Conservation (phyloP, 2,888 invertebrate species). For the Thymelicus acteon region DNA sequence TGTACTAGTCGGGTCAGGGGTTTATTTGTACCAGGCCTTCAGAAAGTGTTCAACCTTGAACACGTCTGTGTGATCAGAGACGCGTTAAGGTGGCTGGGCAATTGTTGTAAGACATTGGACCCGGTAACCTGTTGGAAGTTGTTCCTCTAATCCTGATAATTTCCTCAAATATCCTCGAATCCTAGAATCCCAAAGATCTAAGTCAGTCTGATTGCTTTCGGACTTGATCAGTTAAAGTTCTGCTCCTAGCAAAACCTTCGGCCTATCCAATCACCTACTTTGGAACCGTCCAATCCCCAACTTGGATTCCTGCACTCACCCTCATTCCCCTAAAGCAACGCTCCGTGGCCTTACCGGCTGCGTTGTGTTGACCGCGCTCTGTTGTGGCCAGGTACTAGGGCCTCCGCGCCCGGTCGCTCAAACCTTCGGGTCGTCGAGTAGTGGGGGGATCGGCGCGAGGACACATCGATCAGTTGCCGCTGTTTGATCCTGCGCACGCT, state of each 20-base stretch:
- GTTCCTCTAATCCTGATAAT: conserved; percentile 36
- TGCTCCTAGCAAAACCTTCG: no score
- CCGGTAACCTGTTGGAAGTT: conserved; percentile 62
- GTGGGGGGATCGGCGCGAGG: conserved; percentile 81
- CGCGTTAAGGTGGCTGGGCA: conserved; percentile 72
- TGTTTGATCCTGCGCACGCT: conserved; percentile 74
- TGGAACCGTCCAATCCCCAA: conserved; percentile 13
- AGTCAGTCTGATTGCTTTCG: background rate
- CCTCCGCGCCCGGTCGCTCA: conserved; percentile 81
- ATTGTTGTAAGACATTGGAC: conserved; percentile 82
- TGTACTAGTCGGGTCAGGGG: conserved; percentile 75
- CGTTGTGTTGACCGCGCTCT: conserved; percentile 66
- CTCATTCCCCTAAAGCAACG: conserved; percentile 46
- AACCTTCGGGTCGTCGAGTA: conserved; percentile 75
- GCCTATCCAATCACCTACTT: no score
- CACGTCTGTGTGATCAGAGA: conserved; percentile 66
- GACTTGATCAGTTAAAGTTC: no score
- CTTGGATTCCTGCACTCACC: no score
- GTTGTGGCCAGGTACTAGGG: conserved; percentile 80
- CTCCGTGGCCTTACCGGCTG: conserved; percentile 58
- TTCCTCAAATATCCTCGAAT: conserved; percentile 18
- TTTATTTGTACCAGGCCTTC: conserved; percentile 64
- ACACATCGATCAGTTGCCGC: conserved; percentile 64
- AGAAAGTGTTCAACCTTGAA: conserved; percentile 77
- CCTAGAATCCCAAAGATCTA: background rate